phyloP scores from a whole-genome alignment of 2,797 vertebrate species.

The Cryptoprocta ferox region DNA sequence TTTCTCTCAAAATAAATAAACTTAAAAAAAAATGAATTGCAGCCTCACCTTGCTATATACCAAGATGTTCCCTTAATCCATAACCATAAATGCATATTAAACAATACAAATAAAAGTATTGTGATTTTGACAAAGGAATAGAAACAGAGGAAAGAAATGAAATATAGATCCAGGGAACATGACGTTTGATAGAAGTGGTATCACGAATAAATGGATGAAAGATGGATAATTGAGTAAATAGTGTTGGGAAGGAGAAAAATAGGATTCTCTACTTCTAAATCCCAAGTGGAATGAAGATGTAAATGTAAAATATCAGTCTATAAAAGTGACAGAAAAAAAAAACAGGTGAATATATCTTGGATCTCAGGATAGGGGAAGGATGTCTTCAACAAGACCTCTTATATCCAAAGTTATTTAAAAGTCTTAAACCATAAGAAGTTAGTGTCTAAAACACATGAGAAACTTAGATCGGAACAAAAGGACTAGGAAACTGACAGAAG shows the following conservation, averaged over 20 bases:
- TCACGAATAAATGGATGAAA: background rate
- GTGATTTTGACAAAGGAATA: background rate
- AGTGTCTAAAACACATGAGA: background rate
- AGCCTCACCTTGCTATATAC: background rate
- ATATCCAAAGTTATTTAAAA: background rate
- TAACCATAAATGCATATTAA: too few relatives aligned
- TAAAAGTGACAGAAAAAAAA: background rate
- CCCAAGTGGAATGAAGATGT: background rate
- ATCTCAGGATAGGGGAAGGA: too few relatives aligned
- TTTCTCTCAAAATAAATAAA: too few relatives aligned
- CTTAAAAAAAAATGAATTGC: background rate
- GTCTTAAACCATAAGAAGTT: background rate
- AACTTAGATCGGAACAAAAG: background rate
- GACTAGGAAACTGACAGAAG: background rate
- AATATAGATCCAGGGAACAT: background rate
- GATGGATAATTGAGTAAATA: background rate
- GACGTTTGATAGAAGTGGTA: background rate
- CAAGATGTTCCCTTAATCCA: background rate
- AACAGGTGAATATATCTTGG: background rate
- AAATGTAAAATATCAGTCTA: background rate
- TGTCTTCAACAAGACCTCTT: background rate
- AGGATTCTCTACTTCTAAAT: background rate
- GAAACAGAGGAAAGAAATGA: background rate
- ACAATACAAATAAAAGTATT: background rate
- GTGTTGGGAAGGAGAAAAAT: background rate